These are phyloP conservation scores for Darevskia nairensis DNA, from an alignment of 2,797 vertebrate genomes.

Conservation along the genomic window DNA sequence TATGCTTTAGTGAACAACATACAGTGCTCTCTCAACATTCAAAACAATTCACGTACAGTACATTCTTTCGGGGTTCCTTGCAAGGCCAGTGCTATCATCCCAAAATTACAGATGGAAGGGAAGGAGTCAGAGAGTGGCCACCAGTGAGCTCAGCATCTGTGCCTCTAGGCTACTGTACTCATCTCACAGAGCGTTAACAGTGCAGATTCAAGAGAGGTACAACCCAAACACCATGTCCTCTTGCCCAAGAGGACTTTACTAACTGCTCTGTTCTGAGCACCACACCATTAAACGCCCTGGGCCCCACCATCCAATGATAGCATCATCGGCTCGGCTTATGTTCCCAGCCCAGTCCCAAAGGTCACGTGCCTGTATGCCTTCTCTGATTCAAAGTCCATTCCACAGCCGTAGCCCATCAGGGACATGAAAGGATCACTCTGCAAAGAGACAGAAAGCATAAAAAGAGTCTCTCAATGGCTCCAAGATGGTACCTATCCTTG, in stretches of 20 bases:
- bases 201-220: too few species aligned
- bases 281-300: not conserved
- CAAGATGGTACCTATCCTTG: not conserved
- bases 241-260: not conserved
- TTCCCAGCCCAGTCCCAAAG: not conserved
- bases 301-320: too few species aligned
- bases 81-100: not conserved
- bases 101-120: not conserved
- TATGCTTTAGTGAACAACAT: not conserved
- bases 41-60: too few species aligned
- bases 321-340: not conserved
- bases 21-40: too few species aligned
- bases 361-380: constrained; percentile 89
- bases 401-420: constrained; percentile 85
- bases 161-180: not conserved
- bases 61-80: not conserved
- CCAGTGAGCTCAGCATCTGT: not conserved
- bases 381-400: constrained; percentile 94
- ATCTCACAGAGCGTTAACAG: not conserved
- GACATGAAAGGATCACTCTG: constrained; percentile 86
- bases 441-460: not conserved
- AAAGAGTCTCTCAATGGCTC: not conserved
- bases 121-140: not conserved
- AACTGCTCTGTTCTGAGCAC: not conserved
- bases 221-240: not conserved